Conservation (phyloP, 2,797 vertebrate genomes). For the Anguilla megastoma region DNA sequence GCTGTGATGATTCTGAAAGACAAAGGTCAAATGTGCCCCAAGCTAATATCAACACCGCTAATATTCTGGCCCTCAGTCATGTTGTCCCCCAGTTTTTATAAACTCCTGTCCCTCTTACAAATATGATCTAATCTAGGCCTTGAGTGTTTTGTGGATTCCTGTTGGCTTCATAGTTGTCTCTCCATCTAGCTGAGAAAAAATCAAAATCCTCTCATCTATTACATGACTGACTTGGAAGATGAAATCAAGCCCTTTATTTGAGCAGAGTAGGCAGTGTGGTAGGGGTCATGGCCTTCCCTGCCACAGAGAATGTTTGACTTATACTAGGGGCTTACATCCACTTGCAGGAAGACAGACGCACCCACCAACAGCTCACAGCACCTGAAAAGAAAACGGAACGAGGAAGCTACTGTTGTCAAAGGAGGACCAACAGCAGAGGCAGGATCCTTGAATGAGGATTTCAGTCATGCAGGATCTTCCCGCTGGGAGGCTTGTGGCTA, state of each 20-base stretch:
- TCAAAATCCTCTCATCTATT: neutral
- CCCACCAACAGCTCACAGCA: neutral
- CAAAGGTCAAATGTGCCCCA: neutral
- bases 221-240: neutral
- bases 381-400: neutral
- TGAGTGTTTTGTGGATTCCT: neutral
- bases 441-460: neutral
- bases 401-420: neutral
- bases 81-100: neutral
- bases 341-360: neutral
- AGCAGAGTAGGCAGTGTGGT: neutral
- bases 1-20: neutral
- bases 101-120: neutral
- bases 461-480: conserved; percentile 8
- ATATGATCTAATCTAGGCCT: neutral
- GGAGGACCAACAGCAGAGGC: neutral
- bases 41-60: neutral
- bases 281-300: neutral
- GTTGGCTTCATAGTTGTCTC: neutral
- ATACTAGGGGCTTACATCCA: neutral
- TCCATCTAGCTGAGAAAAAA: neutral
- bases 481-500: neutral
- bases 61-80: neutral
- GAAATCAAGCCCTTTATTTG: neutral
- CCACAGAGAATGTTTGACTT: neutral